These are phyloP conservation scores for Sarcophaga rosellei DNA, from an alignment of 2,888 invertebrate genomes.

Conservation along the genomic window DNA sequence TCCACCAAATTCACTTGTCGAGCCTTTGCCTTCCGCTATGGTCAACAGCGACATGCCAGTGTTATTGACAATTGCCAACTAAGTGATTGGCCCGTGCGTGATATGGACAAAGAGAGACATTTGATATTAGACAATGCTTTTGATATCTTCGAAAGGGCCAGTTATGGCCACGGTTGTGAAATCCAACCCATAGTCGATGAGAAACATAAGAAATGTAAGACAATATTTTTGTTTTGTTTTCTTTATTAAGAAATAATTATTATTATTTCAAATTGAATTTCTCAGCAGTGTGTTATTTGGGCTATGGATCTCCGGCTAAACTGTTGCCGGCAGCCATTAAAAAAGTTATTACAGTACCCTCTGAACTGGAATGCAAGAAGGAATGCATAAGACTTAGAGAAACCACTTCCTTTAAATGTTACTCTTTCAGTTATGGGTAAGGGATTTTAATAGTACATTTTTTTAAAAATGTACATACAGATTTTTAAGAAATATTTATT, in stretches of 20 bases:
- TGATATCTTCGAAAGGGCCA: conserved; percentile 90
- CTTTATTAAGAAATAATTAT: no score
- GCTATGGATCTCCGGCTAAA: conserved; percentile 89
- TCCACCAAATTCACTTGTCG: conserved; percentile 89
- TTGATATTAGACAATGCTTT: conserved; percentile 85
- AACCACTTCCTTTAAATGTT: conserved; percentile 85
- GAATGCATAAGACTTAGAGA: conserved; percentile 84
- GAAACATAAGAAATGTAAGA: conserved; percentile 81
- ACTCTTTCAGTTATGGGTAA: conserved; percentile 89
- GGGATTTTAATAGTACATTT: conserved; percentile 40
- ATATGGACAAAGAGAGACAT: conserved; percentile 84
- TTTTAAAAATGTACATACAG: background rate
- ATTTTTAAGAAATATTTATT: no score
- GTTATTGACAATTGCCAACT: conserved; percentile 89
- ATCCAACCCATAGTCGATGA: conserved; percentile 83
- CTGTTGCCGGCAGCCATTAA: conserved; percentile 85
- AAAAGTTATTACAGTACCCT: conserved; percentile 85
- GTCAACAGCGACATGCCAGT: conserved; percentile 85
- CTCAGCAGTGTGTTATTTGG: conserved; percentile 88
- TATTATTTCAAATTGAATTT: conserved; percentile 16
- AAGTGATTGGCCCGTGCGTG: conserved; percentile 87
- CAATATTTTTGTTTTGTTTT: no score
- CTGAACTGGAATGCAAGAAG: conserved; percentile 86
- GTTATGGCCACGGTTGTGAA: conserved; percentile 91
- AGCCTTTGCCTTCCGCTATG: conserved; percentile 90